Percentiles rank a stretch among this genome's conserved stretches.
Evolutionary conservation across 2,888 invertebrate species (phyloP).

Genomic region (Macrophya annulata): DNA sequence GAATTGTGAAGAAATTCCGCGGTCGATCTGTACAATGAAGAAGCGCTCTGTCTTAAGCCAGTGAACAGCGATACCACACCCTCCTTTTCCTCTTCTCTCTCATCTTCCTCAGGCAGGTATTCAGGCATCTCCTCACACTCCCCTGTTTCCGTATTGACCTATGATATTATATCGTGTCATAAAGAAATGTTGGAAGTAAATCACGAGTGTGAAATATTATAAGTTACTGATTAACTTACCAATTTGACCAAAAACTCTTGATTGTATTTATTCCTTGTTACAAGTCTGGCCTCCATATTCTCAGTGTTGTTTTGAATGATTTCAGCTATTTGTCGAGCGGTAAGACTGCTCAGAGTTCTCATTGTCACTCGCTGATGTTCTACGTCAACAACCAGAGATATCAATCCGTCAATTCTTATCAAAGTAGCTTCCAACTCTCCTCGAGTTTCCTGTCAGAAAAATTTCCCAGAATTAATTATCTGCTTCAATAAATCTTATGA

Average conservation of each 20-base stretch:
- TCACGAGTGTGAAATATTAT: not conserved
- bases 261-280: slow-evolving; percentile 78
- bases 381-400: slow-evolving; percentile 78
- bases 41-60: slow-evolving; percentile 77
- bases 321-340: slow-evolving; percentile 77
- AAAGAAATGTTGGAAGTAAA: slow-evolving; percentile 15
- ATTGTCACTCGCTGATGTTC: slow-evolving; percentile 79
- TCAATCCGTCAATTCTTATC: slow-evolving; percentile 77
- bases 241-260: slow-evolving; percentile 78
- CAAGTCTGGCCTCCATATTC: slow-evolving; percentile 77
- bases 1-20: slow-evolving; percentile 77
- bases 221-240: slow-evolving; percentile 64
- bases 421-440: slow-evolving; percentile 77
- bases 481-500: not conserved
- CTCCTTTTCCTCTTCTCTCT: slow-evolving; percentile 73
- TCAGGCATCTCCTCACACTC: slow-evolving; percentile 75
- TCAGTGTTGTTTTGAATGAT: slow-evolving; percentile 75
- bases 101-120: slow-evolving; percentile 76
- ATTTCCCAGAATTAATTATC: slow-evolving; percentile 28
- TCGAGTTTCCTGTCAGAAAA: slow-evolving; percentile 73
- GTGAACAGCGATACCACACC: slow-evolving; percentile 78
- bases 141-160: slow-evolving; percentile 72
- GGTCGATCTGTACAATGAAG: slow-evolving; percentile 76
- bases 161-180: slow-evolving; percentile 54
- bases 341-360: slow-evolving; percentile 76